These are phyloP conservation scores for Addax nasomaculatus DNA, from an alignment of 2,113 vertebrate species.

Conservation along the genomic window DNA sequence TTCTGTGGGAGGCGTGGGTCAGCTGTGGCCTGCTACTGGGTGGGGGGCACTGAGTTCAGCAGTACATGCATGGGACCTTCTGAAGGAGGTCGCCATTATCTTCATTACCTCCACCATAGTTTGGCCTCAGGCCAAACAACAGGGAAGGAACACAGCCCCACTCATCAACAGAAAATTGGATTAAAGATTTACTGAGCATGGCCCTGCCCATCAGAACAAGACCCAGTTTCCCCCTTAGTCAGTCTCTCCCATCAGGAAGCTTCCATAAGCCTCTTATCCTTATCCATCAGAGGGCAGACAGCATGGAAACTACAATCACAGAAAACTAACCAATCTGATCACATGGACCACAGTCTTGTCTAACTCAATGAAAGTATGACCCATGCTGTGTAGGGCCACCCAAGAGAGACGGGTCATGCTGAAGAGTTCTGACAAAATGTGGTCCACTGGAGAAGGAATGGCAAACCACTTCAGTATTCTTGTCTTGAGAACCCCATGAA, in stretches of 20 bases:
- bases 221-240: neutral
- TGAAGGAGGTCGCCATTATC: neutral
- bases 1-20: fast-evolving
- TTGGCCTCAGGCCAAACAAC: neutral
- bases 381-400: neutral
- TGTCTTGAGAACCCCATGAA: neutral
- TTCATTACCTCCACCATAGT: neutral
- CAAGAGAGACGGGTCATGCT: fast-evolving
- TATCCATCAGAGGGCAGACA: neutral
- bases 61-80: neutral
- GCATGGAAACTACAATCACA: neutral
- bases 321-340: neutral
- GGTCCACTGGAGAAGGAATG: neutral
- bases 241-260: neutral
- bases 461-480: neutral
- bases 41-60: neutral
- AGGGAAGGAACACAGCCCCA: neutral
- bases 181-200: neutral
- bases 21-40: neutral
- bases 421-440: neutral
- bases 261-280: neutral
- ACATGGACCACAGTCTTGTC: neutral
- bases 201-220: neutral
- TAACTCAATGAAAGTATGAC: neutral
- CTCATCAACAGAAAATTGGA: neutral